Conservation (phyloP, 2,888 invertebrate species). For the Himalopsyche kuldschensis region DNA sequence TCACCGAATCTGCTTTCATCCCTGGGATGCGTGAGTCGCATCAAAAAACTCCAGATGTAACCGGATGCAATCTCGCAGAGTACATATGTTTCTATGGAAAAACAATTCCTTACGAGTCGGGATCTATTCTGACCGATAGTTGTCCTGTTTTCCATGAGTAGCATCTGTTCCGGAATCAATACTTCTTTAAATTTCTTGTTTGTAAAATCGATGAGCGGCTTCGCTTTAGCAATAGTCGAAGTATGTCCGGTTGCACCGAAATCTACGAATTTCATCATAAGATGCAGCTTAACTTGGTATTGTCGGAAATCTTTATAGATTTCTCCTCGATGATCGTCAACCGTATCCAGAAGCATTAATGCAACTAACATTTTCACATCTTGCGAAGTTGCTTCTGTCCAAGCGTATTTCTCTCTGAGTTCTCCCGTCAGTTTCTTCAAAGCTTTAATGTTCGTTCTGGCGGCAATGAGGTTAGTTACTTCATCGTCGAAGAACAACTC, state of each 20-base stretch:
- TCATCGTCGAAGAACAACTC: slow-evolving; percentile 8
- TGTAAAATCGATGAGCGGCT: background rate
- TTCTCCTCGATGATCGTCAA: background rate
- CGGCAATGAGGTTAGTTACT: background rate
- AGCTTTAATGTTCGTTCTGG: background rate
- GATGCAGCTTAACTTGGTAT: background rate
- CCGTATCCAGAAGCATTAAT: background rate
- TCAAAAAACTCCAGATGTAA: slow-evolving; percentile 4
- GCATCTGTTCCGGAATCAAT: background rate
- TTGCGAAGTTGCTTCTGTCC: background rate
- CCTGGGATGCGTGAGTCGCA: background rate
- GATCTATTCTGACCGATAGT: background rate
- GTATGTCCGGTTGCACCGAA: background rate
- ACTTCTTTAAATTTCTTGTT: slow-evolving; percentile 1
- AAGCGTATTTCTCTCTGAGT: background rate
- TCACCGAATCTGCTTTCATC: background rate
- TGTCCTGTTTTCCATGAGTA: background rate
- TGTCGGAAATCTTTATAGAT: background rate
- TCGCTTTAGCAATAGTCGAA: background rate
- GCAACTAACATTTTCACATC: background rate
- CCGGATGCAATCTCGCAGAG: background rate
- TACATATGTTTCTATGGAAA: background rate
- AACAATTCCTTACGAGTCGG: background rate
- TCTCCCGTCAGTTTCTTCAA: background rate
- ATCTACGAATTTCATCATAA: background rate